These are phyloP conservation scores for Microctenopoma steveboyesi DNA, from an alignment of 2,797 vertebrate genomes.

Conservation along the genomic window DNA sequence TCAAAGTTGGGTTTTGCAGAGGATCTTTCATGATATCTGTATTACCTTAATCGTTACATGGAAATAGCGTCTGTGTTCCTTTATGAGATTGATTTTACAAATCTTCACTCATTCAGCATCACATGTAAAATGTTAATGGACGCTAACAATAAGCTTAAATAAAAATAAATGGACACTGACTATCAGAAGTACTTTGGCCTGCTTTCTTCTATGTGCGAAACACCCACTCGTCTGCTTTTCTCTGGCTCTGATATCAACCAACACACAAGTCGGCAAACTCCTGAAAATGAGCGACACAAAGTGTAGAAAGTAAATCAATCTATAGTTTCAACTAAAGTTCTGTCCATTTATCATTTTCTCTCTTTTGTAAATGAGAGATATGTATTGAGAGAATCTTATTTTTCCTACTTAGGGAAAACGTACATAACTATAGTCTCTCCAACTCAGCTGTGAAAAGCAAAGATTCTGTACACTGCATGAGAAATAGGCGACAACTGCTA, in stretches of 20 bases:
- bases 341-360: slow-evolving; percentile 13
- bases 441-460: background rate
- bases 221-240: slow-evolving; percentile 15
- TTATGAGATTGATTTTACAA: background rate
- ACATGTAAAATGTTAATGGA: background rate
- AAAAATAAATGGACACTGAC: slow-evolving; percentile 10
- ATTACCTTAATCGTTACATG: background rate
- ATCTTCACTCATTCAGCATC: background rate
- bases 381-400: slow-evolving; percentile 1
- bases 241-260: slow-evolving; percentile 10
- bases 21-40: background rate
- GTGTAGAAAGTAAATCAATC: background rate
- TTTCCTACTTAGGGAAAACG: slow-evolving; percentile 6
- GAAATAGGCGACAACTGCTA: slow-evolving; percentile 7
- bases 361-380: slow-evolving; percentile 14
- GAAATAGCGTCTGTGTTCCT: background rate
- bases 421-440: background rate
- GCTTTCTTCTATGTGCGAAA: slow-evolving; percentile 39
- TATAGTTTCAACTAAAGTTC: background rate
- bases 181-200: slow-evolving; percentile 34
- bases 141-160: slow-evolving; percentile 9
- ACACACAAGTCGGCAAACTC: background rate
- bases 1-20: slow-evolving; percentile 15
- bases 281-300: background rate
- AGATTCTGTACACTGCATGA: slow-evolving; percentile 7